Evolutionary conservation across 2,888 invertebrate species (phyloP).

Genomic region (Mythimna lalbum): DNA sequence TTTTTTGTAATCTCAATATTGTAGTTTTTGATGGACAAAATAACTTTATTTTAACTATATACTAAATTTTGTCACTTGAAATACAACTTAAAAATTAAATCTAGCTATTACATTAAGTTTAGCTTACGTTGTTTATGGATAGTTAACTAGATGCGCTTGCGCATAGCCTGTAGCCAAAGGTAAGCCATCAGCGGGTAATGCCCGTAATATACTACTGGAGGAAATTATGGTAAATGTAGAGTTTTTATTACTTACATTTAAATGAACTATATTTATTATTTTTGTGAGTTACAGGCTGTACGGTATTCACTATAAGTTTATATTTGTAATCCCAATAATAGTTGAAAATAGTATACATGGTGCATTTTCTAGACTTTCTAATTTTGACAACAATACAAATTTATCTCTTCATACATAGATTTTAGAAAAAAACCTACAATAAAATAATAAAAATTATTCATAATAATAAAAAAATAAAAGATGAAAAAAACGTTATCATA

Average conservation of each 20-base stretch:
- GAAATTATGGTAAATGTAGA: conserved; percentile 3
- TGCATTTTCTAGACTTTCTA: background rate
- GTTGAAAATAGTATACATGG: background rate
- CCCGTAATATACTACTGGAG: background rate
- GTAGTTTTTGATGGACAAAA: too few species aligned
- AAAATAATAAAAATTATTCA: too few species aligned
- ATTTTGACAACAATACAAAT: background rate
- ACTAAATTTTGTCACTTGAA: too few species aligned
- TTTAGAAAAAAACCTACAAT: too few species aligned
- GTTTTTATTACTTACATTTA: background rate
- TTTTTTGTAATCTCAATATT: too few species aligned
- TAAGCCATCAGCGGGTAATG: conserved; percentile 15
- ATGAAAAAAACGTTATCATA: too few species aligned
- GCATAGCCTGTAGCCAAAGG: conserved; percentile 35
- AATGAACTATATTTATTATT: background rate
- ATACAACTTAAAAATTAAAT: too few species aligned
- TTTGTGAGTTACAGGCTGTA: background rate
- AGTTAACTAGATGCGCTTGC: conserved; percentile 35
- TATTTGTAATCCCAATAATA: too few species aligned
- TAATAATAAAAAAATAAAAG: too few species aligned
- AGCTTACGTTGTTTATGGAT: conserved; percentile 29
- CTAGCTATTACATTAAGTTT: conserved; percentile 2
- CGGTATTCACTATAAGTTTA: background rate
- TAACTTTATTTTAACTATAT: too few species aligned
- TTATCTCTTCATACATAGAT: too few species aligned